phyloP scores from a whole-genome alignment of 1,140 invertebrate genomes.

The Cryptotermes secundus region DNA sequence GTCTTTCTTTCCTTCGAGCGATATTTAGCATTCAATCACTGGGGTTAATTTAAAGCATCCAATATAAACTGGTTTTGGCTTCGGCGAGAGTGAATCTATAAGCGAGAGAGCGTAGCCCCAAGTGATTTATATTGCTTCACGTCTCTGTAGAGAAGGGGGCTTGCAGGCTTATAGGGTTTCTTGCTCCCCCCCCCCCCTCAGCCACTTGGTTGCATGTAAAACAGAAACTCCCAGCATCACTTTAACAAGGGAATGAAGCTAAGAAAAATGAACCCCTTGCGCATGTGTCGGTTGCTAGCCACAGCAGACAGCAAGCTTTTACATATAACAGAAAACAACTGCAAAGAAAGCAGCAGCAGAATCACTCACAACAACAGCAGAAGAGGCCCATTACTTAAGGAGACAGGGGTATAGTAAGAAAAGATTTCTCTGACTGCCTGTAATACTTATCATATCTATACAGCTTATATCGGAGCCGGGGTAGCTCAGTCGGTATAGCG shows the following conservation, averaged over 20 bases:
- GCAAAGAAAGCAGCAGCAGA: not conserved
- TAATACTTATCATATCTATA: too few relatives aligned
- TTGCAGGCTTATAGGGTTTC: not conserved
- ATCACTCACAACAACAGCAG: not conserved
- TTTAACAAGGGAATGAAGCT: slow-evolving; percentile 12
- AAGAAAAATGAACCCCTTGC: not conserved
- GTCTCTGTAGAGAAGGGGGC: not conserved
- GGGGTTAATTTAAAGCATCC: not conserved
- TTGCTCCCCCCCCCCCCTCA: not conserved
- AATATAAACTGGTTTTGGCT: slow-evolving; percentile 16
- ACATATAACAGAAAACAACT: not conserved
- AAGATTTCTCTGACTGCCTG: too few relatives aligned
- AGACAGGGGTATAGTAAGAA: not conserved
- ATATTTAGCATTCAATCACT: slow-evolving; percentile 6
- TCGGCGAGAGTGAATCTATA: slow-evolving; percentile 5
- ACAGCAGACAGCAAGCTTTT: slow-evolving; percentile 11
- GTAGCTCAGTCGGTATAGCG: too few relatives aligned
- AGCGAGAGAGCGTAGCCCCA: not conserved
- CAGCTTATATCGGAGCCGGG: too few relatives aligned
- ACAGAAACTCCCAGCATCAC: slow-evolving; percentile 3
- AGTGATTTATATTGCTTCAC: slow-evolving; percentile 13
- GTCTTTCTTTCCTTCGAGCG: not conserved
- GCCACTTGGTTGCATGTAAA: not conserved
- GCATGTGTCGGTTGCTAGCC: not conserved
- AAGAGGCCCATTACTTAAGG: not conserved